Percentiles rank a stretch among this genome's conserved stretches.
These are phyloP conservation scores for Leptodactylus fuscus DNA, from an alignment of 2,113 vertebrate genomes.

Conservation along the genomic window DNA sequence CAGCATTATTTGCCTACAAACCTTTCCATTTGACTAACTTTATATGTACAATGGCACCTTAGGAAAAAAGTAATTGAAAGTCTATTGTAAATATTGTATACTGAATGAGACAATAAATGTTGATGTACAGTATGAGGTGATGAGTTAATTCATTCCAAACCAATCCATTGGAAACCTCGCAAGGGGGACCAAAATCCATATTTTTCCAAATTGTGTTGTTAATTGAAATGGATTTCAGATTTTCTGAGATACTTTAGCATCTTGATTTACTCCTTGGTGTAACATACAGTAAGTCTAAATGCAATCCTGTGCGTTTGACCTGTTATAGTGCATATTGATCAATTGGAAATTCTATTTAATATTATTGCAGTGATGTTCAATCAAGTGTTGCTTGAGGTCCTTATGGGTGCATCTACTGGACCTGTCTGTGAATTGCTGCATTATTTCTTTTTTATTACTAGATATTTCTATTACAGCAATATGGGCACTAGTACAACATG, in stretches of 20 bases:
- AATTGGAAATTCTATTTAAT: conserved; percentile 40
- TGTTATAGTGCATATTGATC: conserved; percentile 25
- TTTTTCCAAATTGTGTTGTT: conserved; percentile 38
- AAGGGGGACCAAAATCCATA: conserved; percentile 24
- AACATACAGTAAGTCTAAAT: neutral
- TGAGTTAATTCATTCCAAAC: conserved; percentile 8
- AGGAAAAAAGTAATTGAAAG: neutral
- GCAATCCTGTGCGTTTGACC: conserved; percentile 32
- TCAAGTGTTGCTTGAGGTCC: conserved; percentile 40
- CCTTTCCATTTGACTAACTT: neutral
- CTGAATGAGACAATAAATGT: neutral
- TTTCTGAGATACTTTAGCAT: conserved; percentile 34
- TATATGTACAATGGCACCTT: neutral
- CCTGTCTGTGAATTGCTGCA: neutral
- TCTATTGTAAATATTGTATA: neutral
- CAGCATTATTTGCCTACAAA: neutral
- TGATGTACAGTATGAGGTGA: neutral
- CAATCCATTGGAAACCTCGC: conserved; percentile 28
- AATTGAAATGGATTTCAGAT: conserved; percentile 49
- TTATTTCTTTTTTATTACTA: conserved; percentile 21
- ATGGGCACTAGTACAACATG: neutral
- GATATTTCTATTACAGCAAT: neutral
- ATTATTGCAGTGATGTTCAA: conserved; percentile 29
- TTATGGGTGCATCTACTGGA: neutral
- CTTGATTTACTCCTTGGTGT: conserved; percentile 37